These are phyloP conservation scores for Gonatopus flavifemur DNA, from an alignment of 1,140 invertebrate species.

Conservation along the genomic window DNA sequence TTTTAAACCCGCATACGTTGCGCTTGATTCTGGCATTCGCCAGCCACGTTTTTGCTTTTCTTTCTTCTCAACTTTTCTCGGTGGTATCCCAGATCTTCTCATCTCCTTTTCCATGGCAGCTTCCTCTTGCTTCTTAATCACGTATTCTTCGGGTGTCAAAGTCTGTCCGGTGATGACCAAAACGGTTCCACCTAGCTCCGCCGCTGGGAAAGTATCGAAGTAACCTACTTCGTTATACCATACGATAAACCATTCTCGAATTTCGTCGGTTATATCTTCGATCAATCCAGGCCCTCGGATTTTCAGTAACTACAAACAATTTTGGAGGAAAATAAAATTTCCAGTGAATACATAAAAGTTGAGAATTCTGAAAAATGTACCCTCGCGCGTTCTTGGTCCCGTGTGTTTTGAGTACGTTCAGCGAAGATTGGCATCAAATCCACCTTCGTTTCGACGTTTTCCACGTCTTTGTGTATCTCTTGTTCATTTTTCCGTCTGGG, in stretches of 20 bases:
- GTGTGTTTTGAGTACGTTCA: constrained; percentile 57
- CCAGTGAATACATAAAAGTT: neutral
- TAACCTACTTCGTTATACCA: constrained; percentile 61
- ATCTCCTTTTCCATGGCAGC: constrained; percentile 10
- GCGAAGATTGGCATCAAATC: constrained; percentile 56
- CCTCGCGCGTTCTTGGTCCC: constrained; percentile 59
- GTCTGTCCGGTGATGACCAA: constrained; percentile 60
- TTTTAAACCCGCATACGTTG: constrained; percentile 41
- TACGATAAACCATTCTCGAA: constrained; percentile 66
- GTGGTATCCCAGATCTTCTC: constrained; percentile 13
- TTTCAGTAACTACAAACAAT: constrained; percentile 44
- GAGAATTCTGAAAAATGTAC: constrained; percentile 35
- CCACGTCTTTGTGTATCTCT: constrained; percentile 53
- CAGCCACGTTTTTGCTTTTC: constrained; percentile 17
- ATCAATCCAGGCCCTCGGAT: constrained; percentile 62
- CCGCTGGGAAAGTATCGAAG: constrained; percentile 61
- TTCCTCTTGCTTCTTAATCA: constrained; percentile 29
- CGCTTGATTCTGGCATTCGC: constrained; percentile 42
- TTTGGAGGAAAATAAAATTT: constrained; percentile 3
- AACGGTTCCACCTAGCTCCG: constrained; percentile 58
- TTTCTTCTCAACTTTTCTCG: constrained; percentile 12
- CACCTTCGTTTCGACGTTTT: constrained; percentile 58
- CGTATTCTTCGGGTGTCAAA: constrained; percentile 58
- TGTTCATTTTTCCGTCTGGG: constrained; percentile 46
- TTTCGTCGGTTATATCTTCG: constrained; percentile 71